Percentiles rank a stretch among this genome's conserved stretches.
phyloP scores from a whole-genome alignment of 2,797 vertebrate genomes.

The Limosa lapponica region DNA sequence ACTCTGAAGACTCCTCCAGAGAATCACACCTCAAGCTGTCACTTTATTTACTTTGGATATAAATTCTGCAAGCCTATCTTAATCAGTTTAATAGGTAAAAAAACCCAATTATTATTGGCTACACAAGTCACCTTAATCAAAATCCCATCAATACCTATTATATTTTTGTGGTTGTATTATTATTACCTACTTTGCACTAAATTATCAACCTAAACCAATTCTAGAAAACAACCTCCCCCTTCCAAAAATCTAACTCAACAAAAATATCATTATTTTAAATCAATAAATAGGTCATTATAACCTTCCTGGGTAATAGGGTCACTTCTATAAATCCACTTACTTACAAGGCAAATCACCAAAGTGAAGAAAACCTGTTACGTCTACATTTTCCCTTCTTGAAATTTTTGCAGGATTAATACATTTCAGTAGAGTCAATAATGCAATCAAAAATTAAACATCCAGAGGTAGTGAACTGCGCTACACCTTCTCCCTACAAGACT shows the following conservation, averaged over 20 bases:
- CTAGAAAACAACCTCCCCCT: neutral
- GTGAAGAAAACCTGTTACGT: constrained; percentile 18
- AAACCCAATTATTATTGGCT: neutral
- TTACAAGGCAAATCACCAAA: constrained; percentile 28
- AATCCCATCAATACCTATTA: constrained; percentile 6
- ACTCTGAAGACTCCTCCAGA: neutral
- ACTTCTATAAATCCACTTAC: constrained; percentile 11
- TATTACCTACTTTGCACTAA: constrained; percentile 33
- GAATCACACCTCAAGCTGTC: neutral
- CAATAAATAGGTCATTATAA: constrained; percentile 53
- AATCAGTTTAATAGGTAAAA: neutral
- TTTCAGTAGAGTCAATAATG: constrained; percentile 19
- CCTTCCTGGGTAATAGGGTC: constrained; percentile 26
- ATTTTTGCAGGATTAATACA: constrained; percentile 25
- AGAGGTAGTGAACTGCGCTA: neutral
- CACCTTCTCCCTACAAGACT: neutral
- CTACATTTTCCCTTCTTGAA: constrained; percentile 12
- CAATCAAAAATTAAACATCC: neutral
- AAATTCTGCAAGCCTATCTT: neutral
- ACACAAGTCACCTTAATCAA: constrained; percentile 40
- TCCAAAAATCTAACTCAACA: constrained; percentile 38
- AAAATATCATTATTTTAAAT: constrained; percentile 47
- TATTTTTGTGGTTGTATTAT: constrained; percentile 19
- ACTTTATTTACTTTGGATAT: neutral
- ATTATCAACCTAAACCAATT: neutral